A percentile compares a stretch with the other conserved stretches of the same genome.
These are phyloP conservation scores for Saturnia japonica DNA, from an alignment of 2,888 invertebrate species.

Conservation along the genomic window DNA sequence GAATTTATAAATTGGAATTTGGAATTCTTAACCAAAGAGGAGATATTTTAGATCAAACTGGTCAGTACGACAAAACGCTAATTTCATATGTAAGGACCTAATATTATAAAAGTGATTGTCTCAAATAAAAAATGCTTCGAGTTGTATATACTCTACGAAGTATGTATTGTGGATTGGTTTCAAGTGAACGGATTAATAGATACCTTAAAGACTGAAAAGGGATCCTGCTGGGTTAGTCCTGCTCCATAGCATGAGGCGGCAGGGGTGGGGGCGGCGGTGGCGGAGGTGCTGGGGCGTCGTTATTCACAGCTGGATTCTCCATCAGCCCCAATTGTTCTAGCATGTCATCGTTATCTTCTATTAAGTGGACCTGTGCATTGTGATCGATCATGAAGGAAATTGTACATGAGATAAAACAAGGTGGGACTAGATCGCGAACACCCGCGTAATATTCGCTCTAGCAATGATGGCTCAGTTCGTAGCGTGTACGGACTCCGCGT, in stretches of 20 bases:
- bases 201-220: conserved; percentile 14
- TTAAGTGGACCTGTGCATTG: conserved; percentile 62
- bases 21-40: too few species aligned
- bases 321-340: conserved; percentile 73
- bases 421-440: too few species aligned
- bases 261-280: conserved; percentile 86
- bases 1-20: too few species aligned
- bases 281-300: conserved; percentile 77
- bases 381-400: background rate
- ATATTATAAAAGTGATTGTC: background rate
- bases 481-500: too few species aligned
- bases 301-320: conserved; percentile 65
- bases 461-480: too few species aligned
- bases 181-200: background rate
- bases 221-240: conserved; percentile 42
- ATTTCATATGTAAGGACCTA: too few species aligned
- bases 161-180: background rate
- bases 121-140: background rate
- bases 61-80: too few species aligned
- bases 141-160: background rate
- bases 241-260: conserved; percentile 85
- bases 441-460: too few species aligned
- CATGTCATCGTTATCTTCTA: conserved; percentile 78
- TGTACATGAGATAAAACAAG: background rate
- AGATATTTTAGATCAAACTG: too few species aligned